Conservation (phyloP, 2,797 vertebrate species). For the Leptodactylus fallax region DNA sequence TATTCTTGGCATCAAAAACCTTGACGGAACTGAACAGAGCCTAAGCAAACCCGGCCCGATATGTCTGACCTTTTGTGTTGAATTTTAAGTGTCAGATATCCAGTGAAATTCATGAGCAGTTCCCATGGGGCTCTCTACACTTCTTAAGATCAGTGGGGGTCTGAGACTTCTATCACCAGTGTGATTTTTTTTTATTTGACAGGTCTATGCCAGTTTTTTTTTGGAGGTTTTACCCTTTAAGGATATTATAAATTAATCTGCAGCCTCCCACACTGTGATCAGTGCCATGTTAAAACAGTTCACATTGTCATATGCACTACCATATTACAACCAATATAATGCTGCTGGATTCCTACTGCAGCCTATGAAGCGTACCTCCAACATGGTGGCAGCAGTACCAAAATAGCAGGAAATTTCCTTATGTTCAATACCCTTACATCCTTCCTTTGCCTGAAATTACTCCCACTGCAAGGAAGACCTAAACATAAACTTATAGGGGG, state of each 20-base stretch:
- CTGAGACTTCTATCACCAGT: not conserved
- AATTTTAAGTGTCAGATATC: not conserved
- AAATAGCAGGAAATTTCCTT: not conserved
- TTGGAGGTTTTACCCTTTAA: not conserved
- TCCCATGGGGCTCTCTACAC: not conserved
- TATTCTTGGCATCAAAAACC: no score
- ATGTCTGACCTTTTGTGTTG: not conserved
- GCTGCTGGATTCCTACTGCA: not conserved
- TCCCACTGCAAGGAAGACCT: no score
- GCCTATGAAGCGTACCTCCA: not conserved
- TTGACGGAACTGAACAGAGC: no score
- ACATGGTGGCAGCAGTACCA: not conserved
- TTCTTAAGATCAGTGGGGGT: not conserved
- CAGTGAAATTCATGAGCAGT: not conserved
- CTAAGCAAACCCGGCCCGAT: no score
- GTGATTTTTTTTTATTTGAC: not conserved
- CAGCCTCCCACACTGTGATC: not conserved
- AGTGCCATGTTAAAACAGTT: not conserved
- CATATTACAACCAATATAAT: not conserved
- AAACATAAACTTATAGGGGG: not conserved
- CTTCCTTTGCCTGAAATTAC: not conserved
- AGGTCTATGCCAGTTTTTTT: not conserved
- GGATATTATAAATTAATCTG: not conserved
- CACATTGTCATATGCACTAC: no score
- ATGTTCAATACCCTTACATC: not conserved